These are phyloP conservation scores for Trichogramma evanescens DNA, from an alignment of 2,888 invertebrate species.

Conservation along the genomic window DNA sequence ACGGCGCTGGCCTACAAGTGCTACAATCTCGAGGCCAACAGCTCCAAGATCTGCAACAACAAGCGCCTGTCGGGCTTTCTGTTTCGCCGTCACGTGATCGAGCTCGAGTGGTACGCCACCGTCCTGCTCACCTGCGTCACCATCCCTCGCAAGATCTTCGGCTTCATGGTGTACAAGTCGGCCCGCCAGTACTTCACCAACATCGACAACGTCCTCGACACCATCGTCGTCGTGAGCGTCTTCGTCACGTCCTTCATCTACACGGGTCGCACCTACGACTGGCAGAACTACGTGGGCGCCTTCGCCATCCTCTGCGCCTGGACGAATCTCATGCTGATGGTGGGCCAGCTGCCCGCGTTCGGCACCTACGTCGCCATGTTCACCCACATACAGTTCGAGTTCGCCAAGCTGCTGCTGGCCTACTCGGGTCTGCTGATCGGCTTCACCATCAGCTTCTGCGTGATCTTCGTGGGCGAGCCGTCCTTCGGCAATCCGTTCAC, in stretches of 20 bases:
- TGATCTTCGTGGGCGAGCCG: constrained; percentile 43
- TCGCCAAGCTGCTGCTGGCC: constrained; percentile 44
- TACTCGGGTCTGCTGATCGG: constrained; percentile 47
- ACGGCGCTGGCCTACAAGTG: constrained; percentile 42
- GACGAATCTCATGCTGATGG: constrained; percentile 47
- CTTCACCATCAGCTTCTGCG: constrained; percentile 47
- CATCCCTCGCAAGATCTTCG: constrained; percentile 43
- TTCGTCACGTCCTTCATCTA: constrained; percentile 43
- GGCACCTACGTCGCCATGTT: constrained; percentile 51
- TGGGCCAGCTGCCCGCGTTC: constrained; percentile 48
- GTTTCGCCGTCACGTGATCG: constrained; percentile 36
- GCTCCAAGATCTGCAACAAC: constrained; percentile 37
- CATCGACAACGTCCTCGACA: constrained; percentile 44
- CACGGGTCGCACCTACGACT: constrained; percentile 40
- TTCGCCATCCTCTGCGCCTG: constrained; percentile 46
- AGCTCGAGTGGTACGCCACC: constrained; percentile 41
- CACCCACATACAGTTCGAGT: constrained; percentile 46
- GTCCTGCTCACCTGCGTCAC: constrained; percentile 40
- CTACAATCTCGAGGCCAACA: constrained; percentile 35
- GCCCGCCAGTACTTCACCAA: constrained; percentile 43
- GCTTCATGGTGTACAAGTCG: constrained; percentile 41
- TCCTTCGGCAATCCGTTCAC: constrained; percentile 44
- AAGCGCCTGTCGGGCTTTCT: constrained; percentile 36
- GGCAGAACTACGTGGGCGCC: constrained; percentile 46
- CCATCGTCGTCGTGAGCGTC: constrained; percentile 39